A percentile compares a stretch with the other conserved stretches of the same genome.
These are phyloP conservation scores for Cyanocitta stelleri DNA, from an alignment of 2,113 vertebrate species.

Conservation along the genomic window DNA sequence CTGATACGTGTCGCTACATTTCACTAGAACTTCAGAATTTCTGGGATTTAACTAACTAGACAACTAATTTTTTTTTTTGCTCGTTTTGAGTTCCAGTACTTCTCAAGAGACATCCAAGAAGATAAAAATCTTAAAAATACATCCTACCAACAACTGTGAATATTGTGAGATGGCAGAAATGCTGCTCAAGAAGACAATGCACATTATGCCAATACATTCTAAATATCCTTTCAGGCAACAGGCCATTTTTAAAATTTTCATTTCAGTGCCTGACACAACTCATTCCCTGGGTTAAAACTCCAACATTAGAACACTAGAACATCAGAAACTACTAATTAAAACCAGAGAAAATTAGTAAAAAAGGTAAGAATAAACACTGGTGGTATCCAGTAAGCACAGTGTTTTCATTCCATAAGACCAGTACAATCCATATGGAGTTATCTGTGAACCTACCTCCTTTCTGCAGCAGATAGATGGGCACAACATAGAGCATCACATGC, in stretches of 20 bases:
- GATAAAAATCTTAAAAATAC: background rate
- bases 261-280: background rate
- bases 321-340: background rate
- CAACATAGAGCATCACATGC: slow-evolving; percentile 94
- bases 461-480: slow-evolving; percentile 91
- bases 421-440: background rate
- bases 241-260: background rate
- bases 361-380: background rate
- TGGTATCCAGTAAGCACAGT: background rate
- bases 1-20: background rate
- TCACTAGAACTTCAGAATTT: background rate
- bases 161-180: background rate
- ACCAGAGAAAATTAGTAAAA: background rate
- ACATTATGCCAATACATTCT: background rate
- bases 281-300: background rate
- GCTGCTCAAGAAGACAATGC: background rate
- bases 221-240: background rate
- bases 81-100: background rate
- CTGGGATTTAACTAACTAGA: background rate
- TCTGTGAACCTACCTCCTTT: slow-evolving; percentile 86
- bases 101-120: background rate
- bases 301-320: background rate
- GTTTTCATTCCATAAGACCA: background rate
- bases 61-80: background rate
- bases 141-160: background rate